A percentile compares a stretch with the other conserved stretches of the same genome.
phyloP scores from a whole-genome alignment of 2,797 vertebrate species.

The Malacoraja senta region DNA sequence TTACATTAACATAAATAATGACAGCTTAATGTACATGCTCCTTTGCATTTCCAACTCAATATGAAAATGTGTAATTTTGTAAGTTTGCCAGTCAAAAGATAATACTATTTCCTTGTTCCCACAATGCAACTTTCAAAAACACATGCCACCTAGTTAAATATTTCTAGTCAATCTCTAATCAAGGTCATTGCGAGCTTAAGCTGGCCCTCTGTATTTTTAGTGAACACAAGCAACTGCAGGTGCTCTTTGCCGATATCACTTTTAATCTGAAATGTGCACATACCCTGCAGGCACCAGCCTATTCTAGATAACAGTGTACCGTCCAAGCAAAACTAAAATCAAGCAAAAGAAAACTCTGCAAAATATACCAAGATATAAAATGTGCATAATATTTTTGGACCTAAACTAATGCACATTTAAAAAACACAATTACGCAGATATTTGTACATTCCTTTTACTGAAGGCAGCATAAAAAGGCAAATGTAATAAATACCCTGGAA shows the following conservation, averaged over 20 bases:
- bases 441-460: too few species aligned
- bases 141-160: neutral
- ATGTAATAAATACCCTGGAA: neutral
- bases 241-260: neutral
- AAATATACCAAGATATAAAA: neutral
- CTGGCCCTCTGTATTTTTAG: neutral
- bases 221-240: neutral
- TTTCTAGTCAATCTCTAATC: conserved; percentile 13
- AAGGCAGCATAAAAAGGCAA: neutral
- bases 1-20: neutral
- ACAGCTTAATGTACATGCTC: neutral
- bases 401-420: neutral
- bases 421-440: neutral
- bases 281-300: neutral
- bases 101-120: neutral
- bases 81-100: too few species aligned
- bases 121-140: too few species aligned
- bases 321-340: neutral
- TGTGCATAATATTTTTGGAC: neutral
- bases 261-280: conserved; percentile 3
- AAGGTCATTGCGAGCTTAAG: neutral
- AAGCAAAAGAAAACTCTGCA: conserved; percentile 4
- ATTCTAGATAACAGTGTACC: neutral
- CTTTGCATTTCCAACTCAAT: neutral
- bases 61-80: too few species aligned